Evolutionary conservation across 1,140 invertebrate genomes (phyloP).

Genomic region (Brevipalpus yothersi): DNA sequence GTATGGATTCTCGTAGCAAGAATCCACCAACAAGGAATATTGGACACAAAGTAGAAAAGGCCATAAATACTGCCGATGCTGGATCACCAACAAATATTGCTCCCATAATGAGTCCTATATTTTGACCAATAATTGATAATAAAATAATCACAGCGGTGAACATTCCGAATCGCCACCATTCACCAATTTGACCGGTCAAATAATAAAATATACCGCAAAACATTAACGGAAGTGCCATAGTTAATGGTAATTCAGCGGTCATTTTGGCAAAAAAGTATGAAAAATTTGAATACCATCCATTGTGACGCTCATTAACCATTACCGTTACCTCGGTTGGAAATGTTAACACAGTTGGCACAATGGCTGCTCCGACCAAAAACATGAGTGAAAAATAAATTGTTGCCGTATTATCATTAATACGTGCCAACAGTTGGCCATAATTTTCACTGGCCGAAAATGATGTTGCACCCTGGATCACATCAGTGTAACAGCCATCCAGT

Average conservation of each 20-base stretch:
- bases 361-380: conserved; percentile 4
- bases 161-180: neutral
- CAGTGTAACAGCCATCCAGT: neutral
- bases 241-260: conserved; percentile 76
- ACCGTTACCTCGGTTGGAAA: conserved; percentile 38
- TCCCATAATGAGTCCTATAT: conserved; percentile 68
- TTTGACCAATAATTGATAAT: conserved; percentile 69
- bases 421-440: neutral
- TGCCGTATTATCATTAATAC: conserved; percentile 37
- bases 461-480: neutral
- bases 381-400: conserved; percentile 7
- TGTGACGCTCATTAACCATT: conserved; percentile 78
- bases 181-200: conserved; percentile 56
- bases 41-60: neutral
- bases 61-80: conserved; percentile 23
- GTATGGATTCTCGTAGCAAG: conserved; percentile 78
- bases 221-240: conserved; percentile 65
- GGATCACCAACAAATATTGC: conserved; percentile 22
- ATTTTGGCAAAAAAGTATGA: conserved; percentile 87
- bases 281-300: conserved; percentile 95
- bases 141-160: conserved; percentile 63
- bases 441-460: neutral
- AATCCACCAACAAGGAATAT: conserved; percentile 53
- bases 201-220: conserved; percentile 82
- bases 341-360: conserved; percentile 50